Conservation (phyloP, 1,140 invertebrate species). For the Drosophila punjabiensis region DNA sequence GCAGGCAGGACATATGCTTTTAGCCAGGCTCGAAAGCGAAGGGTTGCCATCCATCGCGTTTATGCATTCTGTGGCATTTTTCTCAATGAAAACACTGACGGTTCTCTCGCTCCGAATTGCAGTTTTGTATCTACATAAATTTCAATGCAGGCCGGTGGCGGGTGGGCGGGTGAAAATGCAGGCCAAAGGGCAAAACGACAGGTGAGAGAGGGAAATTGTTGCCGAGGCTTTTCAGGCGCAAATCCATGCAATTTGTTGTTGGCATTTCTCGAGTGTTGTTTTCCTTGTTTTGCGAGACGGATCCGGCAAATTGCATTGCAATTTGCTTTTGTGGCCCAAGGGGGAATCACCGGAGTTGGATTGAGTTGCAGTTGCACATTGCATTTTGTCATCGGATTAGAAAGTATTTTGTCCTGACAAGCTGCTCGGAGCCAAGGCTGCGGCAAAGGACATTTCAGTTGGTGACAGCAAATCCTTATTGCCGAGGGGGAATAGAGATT, state of each 20-base stretch:
- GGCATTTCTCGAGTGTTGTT: slow-evolving; percentile 37
- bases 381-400: slow-evolving; percentile 50
- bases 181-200: slow-evolving; percentile 35
- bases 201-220: slow-evolving; percentile 15
- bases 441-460: slow-evolving; percentile 2
- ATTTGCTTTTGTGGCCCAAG: slow-evolving; percentile 35
- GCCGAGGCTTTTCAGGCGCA: slow-evolving; percentile 33
- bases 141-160: slow-evolving; percentile 13
- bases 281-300: slow-evolving; percentile 21
- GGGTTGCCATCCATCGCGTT: slow-evolving; percentile 38
- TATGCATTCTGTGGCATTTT: slow-evolving; percentile 67
- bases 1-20: slow-evolving; percentile 58
- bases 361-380: slow-evolving; percentile 26
- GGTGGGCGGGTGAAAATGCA: slow-evolving; percentile 14
- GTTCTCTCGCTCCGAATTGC: slow-evolving; percentile 25
- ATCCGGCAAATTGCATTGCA: slow-evolving; percentile 59
- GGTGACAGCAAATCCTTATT: slow-evolving; percentile 1
- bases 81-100: slow-evolving; percentile 70
- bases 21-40: slow-evolving; percentile 25
- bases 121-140: slow-evolving; percentile 70
- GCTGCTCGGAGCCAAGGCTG: background rate
- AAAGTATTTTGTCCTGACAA: slow-evolving; percentile 37
- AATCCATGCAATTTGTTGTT: slow-evolving; percentile 64
- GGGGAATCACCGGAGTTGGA: slow-evolving; percentile 26
- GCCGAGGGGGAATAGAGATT: background rate